These are phyloP conservation scores for Sardina pilchardus DNA, from an alignment of 2,113 vertebrate genomes.

Conservation along the genomic window DNA sequence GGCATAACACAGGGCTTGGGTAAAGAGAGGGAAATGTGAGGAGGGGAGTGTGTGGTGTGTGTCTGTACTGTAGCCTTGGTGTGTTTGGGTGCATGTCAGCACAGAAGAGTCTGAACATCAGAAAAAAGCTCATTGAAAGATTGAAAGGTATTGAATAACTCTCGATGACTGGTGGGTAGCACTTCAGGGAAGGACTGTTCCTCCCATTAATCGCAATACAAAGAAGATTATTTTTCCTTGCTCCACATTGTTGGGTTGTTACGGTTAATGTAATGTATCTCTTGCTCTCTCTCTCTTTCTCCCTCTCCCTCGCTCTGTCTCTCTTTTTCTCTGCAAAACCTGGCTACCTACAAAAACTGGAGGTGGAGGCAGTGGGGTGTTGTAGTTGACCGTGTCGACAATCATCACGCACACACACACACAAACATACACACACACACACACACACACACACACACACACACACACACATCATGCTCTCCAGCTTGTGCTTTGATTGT, in stretches of 20 bases:
- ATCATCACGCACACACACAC: neutral
- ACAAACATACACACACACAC: conserved; percentile 1
- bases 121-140: neutral
- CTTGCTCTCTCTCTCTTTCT: neutral
- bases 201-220: conserved; percentile 39
- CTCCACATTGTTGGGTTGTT: conserved; percentile 30
- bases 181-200: conserved; percentile 24
- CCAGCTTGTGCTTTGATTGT: conserved; percentile 18
- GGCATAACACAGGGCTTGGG: conserved; percentile 19
- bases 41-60: neutral
- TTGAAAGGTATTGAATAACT: neutral
- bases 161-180: neutral
- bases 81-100: neutral
- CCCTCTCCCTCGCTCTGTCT: neutral
- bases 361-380: neutral
- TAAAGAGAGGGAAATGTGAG: neutral
- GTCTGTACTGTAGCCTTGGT: neutral
- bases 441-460: neutral
- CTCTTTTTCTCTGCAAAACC: neutral
- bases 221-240: conserved; percentile 32
- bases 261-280: neutral
- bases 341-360: neutral
- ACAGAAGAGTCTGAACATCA: neutral
- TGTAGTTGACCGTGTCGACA: neutral
- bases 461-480: neutral